These are phyloP conservation scores for Sprattus sprattus DNA, from an alignment of 2,113 vertebrate species.

Conservation along the genomic window DNA sequence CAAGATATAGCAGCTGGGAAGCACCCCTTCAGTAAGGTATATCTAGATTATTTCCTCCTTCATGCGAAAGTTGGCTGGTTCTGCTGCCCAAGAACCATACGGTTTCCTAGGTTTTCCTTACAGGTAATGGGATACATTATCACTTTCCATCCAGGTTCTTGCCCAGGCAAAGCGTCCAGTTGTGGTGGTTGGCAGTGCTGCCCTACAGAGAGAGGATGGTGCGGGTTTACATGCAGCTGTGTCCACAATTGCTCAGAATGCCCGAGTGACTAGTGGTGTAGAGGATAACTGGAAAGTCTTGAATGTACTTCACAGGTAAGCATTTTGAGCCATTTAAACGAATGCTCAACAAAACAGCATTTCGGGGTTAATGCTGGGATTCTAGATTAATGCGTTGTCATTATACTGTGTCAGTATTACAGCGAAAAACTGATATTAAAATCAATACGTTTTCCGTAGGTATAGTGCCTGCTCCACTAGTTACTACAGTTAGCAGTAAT, in stretches of 20 bases:
- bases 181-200: slow-evolving; percentile 88
- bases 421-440: no score
- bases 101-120: no score
- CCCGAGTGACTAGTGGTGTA: slow-evolving; percentile 77
- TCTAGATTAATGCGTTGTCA: background rate
- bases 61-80: background rate
- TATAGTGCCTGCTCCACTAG: no score
- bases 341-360: background rate
- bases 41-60: background rate
- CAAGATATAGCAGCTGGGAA: slow-evolving; percentile 83
- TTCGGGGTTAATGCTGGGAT: background rate
- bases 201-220: slow-evolving; percentile 88
- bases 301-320: slow-evolving; percentile 93
- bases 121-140: background rate
- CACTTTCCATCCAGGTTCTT: slow-evolving; percentile 70
- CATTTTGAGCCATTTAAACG: background rate
- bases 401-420: background rate
- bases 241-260: slow-evolving; percentile 84
- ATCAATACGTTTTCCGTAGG: no score
- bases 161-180: slow-evolving; percentile 83
- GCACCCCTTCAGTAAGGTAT: slow-evolving; percentile 87
- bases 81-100: background rate
- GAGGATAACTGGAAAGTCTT: slow-evolving; percentile 89
- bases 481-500: no score
- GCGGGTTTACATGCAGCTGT: slow-evolving; percentile 83